Conservation (phyloP, 92 coral and sea anemone species). For the Micromussa lordhowensis region DNA sequence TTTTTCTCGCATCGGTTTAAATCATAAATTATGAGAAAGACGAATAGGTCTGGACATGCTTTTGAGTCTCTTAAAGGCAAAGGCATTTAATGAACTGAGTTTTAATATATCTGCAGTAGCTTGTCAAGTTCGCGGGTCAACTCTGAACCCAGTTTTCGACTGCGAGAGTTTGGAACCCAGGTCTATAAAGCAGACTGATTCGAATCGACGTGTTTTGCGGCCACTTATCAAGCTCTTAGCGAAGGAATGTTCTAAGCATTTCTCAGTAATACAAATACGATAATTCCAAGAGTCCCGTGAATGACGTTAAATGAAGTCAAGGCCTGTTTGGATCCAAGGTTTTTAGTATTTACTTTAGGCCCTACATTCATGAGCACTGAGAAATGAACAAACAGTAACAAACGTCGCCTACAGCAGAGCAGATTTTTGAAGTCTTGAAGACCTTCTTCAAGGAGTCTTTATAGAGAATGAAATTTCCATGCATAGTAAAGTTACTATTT, state of each 20-base stretch:
- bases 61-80: too few species aligned
- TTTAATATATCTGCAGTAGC: not conserved
- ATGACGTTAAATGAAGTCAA: not conserved
- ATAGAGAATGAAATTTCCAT: not conserved
- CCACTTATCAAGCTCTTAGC: not conserved
- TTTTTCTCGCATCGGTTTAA: too few species aligned
- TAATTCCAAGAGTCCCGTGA: not conserved
- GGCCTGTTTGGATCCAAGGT: not conserved
- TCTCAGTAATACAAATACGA: not conserved
- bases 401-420: not conserved
- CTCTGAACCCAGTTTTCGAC: not conserved
- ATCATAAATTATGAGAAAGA: too few species aligned
- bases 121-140: too few species aligned
- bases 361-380: not conserved
- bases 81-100: not conserved
- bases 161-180: not conserved
- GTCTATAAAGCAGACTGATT: too few species aligned
- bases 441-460: not conserved
- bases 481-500: not conserved
- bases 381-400: not conserved
- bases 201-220: not conserved
- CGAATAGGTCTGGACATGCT: too few species aligned
- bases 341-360: not conserved
- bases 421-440: not conserved
- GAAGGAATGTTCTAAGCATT: not conserved